Base-by-base conservation (phyloP, 37 sponge, comb jelly and placozoan species). In the Axinella damicornis region DNA sequence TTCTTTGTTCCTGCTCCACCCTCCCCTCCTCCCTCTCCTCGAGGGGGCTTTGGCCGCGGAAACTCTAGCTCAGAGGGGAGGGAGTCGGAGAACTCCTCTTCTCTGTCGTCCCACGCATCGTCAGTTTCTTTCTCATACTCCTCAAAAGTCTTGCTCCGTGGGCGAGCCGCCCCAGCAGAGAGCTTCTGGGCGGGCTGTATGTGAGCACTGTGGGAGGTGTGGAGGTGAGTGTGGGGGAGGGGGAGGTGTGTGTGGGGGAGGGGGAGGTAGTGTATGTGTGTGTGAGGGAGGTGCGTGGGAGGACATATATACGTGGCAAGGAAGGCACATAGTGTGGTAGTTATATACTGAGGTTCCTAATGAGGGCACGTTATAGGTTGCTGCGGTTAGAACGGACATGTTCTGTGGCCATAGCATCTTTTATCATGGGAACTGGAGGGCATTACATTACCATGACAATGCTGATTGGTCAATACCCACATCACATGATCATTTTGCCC, bases 71-170 rank as follows among this genome's bases (percentile, higher is more conserved):
- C 74, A 21, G 90, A 34, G 34, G 52, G 59, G 2, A 76, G 27
- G 9, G 88, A 78, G 20, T 33, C 60, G n/a, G 88, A 73, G n/a
- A 87, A n/a, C 11, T 71, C 84, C 25, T 86, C 87, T 33, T 77
- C 85, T 61, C 34, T 77, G 32, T 91, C 95, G 40, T 84, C 92
- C 97, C 97, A 96, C 13, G 81, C 92, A 56, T 96, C 97, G 53
- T 81, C 83, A 24, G 94, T 96, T 34, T 93, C 83, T 21, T 76
- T 88, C 59, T 80, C 84, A 69, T 91, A 96, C 40, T 88, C 84
- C 31, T 90, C 97, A 85, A 96, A 96, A 12, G 95, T 88, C 86
- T 84, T 83, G 61, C 85, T 88, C 32, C 81, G 58, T 12, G 76
- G 68, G 60, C 81, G 61, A 15, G 18, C 75, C 20, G 36, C 69